Conservation (phyloP, 2,113 vertebrate species). For the Hipposideros armiger region DNA sequence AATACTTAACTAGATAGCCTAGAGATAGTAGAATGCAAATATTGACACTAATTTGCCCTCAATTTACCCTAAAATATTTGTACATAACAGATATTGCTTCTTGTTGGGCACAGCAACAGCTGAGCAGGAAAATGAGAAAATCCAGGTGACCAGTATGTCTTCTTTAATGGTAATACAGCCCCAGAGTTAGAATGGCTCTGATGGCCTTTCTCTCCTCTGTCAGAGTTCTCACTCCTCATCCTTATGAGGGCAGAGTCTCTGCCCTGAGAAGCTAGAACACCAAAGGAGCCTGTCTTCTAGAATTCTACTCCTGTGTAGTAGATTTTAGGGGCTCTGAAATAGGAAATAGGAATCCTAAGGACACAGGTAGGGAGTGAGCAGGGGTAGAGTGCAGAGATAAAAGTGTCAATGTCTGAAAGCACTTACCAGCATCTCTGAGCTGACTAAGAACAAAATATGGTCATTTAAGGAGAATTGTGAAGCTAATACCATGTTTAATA, state of each 20-base stretch:
- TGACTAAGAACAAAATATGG: neutral
- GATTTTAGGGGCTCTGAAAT: neutral
- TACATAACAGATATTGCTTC: neutral
- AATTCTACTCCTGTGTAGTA: neutral
- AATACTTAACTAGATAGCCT: neutral
- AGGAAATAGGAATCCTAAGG: neutral
- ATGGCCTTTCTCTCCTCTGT: neutral
- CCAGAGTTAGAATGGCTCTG: accelerated
- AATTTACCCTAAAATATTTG: neutral
- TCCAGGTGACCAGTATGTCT: too few relatives aligned
- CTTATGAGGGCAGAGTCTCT: neutral
- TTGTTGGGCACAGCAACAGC: neutral
- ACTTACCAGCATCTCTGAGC: too few relatives aligned
- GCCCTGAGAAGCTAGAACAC: neutral
- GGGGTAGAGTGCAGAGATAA: neutral
- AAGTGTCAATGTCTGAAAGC: neutral
- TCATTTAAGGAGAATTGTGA: neutral
- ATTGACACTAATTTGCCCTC: neutral
- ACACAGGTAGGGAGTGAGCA: neutral
- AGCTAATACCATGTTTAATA: neutral
- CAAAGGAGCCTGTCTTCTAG: neutral
- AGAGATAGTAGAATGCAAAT: neutral
- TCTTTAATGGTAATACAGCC: neutral
- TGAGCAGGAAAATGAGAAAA: neutral
- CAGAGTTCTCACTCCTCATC: neutral